Base-by-base conservation (phyloP, 2,888 invertebrate genomes). In the Chrysolina haemoptera region DNA sequence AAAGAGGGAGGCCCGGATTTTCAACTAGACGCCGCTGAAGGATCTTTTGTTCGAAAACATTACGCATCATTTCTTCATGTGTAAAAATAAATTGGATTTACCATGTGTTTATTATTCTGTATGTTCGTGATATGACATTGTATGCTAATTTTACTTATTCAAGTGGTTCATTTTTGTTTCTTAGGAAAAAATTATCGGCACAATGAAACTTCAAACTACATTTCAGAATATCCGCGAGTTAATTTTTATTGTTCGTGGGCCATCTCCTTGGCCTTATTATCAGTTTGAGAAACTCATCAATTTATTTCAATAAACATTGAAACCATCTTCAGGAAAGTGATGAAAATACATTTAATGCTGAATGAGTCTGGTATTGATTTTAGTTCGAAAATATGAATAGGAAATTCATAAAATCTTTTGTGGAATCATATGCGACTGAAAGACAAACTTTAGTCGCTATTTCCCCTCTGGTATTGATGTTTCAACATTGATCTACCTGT, bases 81-180 rank as follows among this genome's bases (percentile, higher is more conserved):
- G 27, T 59, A 76, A 72, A 74, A 74, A 73, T 76, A 43, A 71
- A 65, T 71, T 72, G 76, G 76, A 74, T 72, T 76, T 76, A 74
- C 76, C 76, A 67, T 63, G 53, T 20, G 27, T 65, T 76, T 76
- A 76, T 62, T 76, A 76, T 76, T 71, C 76, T 62, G 67, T 20
- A 35, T 68, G 63, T 55, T 41, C n/a, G 53, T 62, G 62, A 73
- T 76, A 62, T 69, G 68, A 77, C 71, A 78, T 78, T 78, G 78
- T 78, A 78, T 78, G 78, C 76, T 74, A 78, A 59, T 59, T n/a
- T 16, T 1, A 59, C n/a, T 59, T 27, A 59, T 59, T 35, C 59
- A 35, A 78, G 68, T 76, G 74, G 70, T 70, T 74, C 69, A 77
- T 62, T 62, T 72, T 66, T 65, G 68, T 71, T 76, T 74, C 69